Conservation (phyloP, 2,888 invertebrate genomes). For the Venustoraphidia nigricollis region DNA sequence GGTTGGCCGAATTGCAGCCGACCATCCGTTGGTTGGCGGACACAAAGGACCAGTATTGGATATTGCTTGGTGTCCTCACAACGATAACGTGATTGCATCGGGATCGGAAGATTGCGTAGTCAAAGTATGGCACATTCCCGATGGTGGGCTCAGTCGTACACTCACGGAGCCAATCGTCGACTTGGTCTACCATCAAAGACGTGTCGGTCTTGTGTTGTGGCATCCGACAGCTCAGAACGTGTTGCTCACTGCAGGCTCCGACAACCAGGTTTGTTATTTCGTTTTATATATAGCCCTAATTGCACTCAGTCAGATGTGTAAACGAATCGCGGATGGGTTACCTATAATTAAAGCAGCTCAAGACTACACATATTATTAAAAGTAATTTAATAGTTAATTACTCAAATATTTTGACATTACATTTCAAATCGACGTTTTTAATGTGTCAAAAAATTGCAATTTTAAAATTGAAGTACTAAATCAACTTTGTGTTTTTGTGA, state of each 20-base stretch:
- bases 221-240: slow-evolving; percentile 94
- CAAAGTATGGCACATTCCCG: slow-evolving; percentile 94
- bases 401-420: no score
- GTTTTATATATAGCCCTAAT: no score
- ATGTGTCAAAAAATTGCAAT: no score
- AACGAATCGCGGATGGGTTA: no score
- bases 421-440: no score
- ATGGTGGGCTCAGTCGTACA: slow-evolving; percentile 74
- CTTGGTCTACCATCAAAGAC: slow-evolving; percentile 78
- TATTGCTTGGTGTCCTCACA: slow-evolving; percentile 96
- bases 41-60: slow-evolving; percentile 94
- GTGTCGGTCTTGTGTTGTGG: slow-evolving; percentile 89
- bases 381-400: background rate
- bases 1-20: slow-evolving; percentile 89
- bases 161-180: slow-evolving; percentile 88
- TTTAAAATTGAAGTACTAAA: no score
- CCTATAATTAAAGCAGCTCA: no score
- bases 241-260: slow-evolving; percentile 82
- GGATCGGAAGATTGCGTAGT: slow-evolving; percentile 95
- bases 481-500: no score
- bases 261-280: slow-evolving; percentile 55
- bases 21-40: slow-evolving; percentile 88
- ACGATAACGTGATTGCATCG: slow-evolving; percentile 95
- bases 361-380: slow-evolving; percentile 14
- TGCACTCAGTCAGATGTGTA: no score